Base-by-base conservation (phyloP, 2,113 vertebrate genomes). In the Melanerpes aurifrons region DNA sequence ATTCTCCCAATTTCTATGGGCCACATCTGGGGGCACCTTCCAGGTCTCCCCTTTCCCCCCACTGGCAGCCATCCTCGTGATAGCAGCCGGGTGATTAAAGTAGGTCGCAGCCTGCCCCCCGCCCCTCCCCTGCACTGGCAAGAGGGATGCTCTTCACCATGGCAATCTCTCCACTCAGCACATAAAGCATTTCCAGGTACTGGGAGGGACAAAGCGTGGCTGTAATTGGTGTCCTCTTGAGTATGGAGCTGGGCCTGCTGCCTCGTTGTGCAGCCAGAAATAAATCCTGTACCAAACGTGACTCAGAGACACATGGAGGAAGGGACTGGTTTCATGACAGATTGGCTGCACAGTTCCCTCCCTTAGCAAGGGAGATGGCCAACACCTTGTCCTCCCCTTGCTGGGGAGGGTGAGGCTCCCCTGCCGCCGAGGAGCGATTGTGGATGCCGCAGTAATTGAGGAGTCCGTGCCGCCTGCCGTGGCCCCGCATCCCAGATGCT, bases 201-300 rank as follows among this genome's bases (percentile, higher is more conserved):
- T 32, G 82, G 89, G 95, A 95, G 78, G 89, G 95, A 95, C 91
- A 95, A 93, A 92, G 89, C 18, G 0, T 59, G 78, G 43, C 82
- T 94, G 76, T 96, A 94, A 94, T 92, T 93, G 84, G 8, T 82
- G 81, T 61, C 92, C 91, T 93, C 87, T 76, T 80, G 82, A 75
- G 87, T 70, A 31, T 87, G 2, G 57, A 87, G 94, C 80, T 67
- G 86, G 3, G 57, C 92, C 92, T 0, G 1, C 90, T 82, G 94
- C 91, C 89, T 86, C 45, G 67, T 90, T 4, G 2, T 37, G 82
- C 75, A 79, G 94, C 81, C 92, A 94, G 93, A 85, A 96, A 92
- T 89, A 94, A 89, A 66, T 6, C 31, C 72, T 71, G 63, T 45
- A 15, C 43, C 47, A 69, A 95, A 89, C 64, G 86, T 96, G 94